Conservation (phyloP, 1,140 invertebrate species). For the Sycophila sp. region DNA sequence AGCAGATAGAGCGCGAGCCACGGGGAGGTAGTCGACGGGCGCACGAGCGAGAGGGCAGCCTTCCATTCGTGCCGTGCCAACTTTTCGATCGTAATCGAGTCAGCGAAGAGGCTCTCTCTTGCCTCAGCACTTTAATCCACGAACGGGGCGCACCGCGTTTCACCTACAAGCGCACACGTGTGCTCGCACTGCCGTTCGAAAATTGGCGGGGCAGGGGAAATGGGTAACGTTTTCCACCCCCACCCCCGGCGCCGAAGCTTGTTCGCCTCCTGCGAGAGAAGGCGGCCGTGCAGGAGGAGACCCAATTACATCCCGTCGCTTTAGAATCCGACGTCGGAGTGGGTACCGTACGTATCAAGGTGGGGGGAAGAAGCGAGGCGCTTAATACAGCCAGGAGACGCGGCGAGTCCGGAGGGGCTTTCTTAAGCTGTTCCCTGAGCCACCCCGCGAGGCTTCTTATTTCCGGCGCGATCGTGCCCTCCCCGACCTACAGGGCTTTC, state of each 20-base stretch:
- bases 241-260: not conserved
- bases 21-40: too few species aligned
- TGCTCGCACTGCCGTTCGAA: not conserved
- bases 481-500: too few species aligned
- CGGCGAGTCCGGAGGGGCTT: not conserved
- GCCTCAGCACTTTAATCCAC: constrained; percentile 32
- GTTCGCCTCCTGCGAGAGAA: not conserved
- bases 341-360: not conserved
- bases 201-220: constrained; percentile 8
- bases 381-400: not conserved
- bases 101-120: constrained; percentile 20
- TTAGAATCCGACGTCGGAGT: constrained; percentile 8
- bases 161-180: too few species aligned
- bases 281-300: constrained; percentile 2
- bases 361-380: not conserved
- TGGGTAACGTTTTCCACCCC: not conserved
- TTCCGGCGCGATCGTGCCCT: not conserved
- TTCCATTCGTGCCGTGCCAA: constrained; percentile 24
- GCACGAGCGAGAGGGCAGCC: not conserved
- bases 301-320: constrained; percentile 25
- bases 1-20: too few species aligned
- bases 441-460: not conserved
- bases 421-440: too few species aligned
- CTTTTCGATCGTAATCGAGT: constrained; percentile 38
- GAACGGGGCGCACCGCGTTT: not conserved